Evolutionary conservation across 1,140 invertebrate species (phyloP).

Genomic region (Mizuhopecten yessoensis): DNA sequence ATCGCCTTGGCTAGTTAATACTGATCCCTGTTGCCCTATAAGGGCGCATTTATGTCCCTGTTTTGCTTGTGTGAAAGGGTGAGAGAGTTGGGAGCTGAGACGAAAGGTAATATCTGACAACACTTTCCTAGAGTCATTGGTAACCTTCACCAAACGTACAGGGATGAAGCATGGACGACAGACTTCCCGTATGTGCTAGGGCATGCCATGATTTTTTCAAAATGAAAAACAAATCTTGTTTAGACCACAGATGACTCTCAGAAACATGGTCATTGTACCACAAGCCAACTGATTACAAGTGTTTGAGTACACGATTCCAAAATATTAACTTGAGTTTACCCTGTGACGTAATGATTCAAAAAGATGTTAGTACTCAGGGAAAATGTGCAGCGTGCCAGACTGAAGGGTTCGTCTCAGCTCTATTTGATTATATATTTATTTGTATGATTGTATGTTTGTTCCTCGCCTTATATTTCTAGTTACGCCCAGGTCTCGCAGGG

Average conservation of each 20-base stretch:
- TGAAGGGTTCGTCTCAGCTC: background rate
- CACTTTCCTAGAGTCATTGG: too few relatives aligned
- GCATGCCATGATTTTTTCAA: too few relatives aligned
- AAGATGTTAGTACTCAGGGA: background rate
- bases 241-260: too few relatives aligned
- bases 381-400: background rate
- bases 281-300: too few relatives aligned
- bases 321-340: too few relatives aligned
- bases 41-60: slow-evolving; percentile 3
- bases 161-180: background rate
- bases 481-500: background rate
- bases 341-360: too few relatives aligned
- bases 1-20: slow-evolving; percentile 9
- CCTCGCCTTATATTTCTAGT: slow-evolving; percentile 24
- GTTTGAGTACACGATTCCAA: too few relatives aligned
- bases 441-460: background rate
- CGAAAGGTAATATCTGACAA: background rate
- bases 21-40: background rate
- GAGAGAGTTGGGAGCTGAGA: slow-evolving; percentile 21
- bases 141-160: too few relatives aligned
- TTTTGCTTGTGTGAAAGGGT: background rate
- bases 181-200: background rate
- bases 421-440: background rate
- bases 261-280: too few relatives aligned
- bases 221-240: too few relatives aligned